Base-by-base conservation (phyloP, 2,113 vertebrate genomes). In the Entelurus aequoreus region DNA sequence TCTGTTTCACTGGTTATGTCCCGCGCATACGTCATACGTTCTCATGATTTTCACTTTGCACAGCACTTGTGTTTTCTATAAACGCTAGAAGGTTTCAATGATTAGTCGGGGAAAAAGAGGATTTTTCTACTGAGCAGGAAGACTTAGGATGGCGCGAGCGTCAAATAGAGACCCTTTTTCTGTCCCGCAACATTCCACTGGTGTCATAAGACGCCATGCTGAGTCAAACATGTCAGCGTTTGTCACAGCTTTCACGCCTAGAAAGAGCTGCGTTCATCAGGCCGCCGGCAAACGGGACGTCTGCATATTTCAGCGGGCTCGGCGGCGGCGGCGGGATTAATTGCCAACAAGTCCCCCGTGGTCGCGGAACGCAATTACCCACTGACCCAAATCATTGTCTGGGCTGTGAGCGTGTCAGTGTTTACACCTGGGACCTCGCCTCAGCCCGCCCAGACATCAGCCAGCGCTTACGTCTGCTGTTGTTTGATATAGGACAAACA, bases 311-410 rank as follows among this genome's bases (percentile, higher is more conserved):
- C 75, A 74, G 52, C 49, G 62, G 78, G 72, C 74, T 75, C 75
- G 66, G 68, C 54, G 14, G 8, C 54, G 14, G 8, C 78, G 76
- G 64, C 64, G 76, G 76, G 70, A 87, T 88, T 86, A 88, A 89
- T 87, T 82, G 81, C 70, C 77, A 80, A 74, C 64, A 50, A 80
- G 76, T 80, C 77, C 72, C 81, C 77, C 64, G 79, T 84, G 83
- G 83, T 84, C 72, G 75, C 71, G 71, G 78, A 89, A 84, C 69
- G 78, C 74, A 85, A 87, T 90, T 86, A 86, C 85, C 87, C 76
- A 86, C 84, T 90, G 88, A 90, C 89, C 85, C 85, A 86, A 83
- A 88, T 91, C 82, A 78, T 74, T 68, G 60, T 72, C 60, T 69
- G 84, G 77, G 86, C 83, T 81, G 71, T 62, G 67, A 77, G 81